Base-by-base conservation (phyloP, 2,797 vertebrate species). In the Xiphorhynchus erythropygius region DNA sequence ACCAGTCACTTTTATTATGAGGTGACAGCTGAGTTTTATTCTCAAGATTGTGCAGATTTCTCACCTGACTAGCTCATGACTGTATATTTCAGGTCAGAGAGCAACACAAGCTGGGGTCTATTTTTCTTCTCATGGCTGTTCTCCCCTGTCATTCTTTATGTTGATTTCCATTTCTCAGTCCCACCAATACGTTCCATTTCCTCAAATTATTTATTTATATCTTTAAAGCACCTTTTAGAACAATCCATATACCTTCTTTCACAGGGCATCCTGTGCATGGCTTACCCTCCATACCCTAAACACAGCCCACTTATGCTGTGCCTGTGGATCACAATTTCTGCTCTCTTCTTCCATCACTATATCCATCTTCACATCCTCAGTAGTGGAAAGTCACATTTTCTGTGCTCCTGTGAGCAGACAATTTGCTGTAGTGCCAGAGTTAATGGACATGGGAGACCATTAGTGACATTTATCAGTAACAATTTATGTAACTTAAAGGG, bases 11-110 rank as follows among this genome's bases (percentile, higher is more conserved):
- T 94, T 87, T 85, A 90, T 84, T 77, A 69, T 11, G 76, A 80
- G 80, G 46, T 18, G 83, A 80, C 91, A 84, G 60, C 80, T 46
- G 79, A 94, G 75, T 84, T 94, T 96, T 56, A 89, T 87, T 75
- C 79, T 67, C 65, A 77, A 19, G 79, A 93, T 28, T 13, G 60
- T 71, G 82, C 84, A 79, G 55, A 80, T 95, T 92, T 92, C 79
- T 93, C 83, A 89, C 74, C 81, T 80, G 71, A 91, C 75, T 83
- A 18, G 65, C 70, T 94, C 75, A 35, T 9, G 30, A 19, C 53
- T 78, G 42, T 50, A 3, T n/a, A 80, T 87, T 91, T 69, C 64
- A 81, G 94, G 91, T 90, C 89, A 94, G 85, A 75, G 56, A 81
- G 57, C 87, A 88, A 25, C 84, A 83, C 18, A 19, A 64, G 46